Percentiles rank a stretch among this genome's conserved stretches.
Evolutionary conservation across 2,113 vertebrate genomes (phyloP).

Genomic region (Pica pica): DNA sequence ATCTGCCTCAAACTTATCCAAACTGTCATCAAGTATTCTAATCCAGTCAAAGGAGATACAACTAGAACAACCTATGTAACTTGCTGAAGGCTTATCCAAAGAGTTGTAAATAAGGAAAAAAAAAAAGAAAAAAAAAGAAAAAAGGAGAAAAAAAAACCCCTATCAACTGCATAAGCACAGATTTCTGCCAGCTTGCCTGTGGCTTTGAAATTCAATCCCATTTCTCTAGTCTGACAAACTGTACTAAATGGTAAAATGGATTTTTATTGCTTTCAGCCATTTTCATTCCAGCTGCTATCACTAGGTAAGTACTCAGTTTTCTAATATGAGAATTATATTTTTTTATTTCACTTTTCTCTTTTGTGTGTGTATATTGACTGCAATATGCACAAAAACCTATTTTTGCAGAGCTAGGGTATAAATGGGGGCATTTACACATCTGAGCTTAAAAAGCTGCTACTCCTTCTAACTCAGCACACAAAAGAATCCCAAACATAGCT

Average conservation of each 20-base stretch:
- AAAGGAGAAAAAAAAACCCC: fast-evolving
- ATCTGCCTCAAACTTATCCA: slow-evolving; percentile 90
- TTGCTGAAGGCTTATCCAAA: slow-evolving; percentile 83
- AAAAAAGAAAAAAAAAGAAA: neutral
- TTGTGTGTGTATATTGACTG: slow-evolving; percentile 1
- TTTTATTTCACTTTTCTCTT: slow-evolving; percentile 20
- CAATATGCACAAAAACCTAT: neutral
- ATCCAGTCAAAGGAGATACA: slow-evolving; percentile 85
- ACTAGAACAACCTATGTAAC: slow-evolving; percentile 82
- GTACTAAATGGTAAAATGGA: slow-evolving; percentile 77
- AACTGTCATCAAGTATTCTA: slow-evolving; percentile 91
- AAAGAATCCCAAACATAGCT: slow-evolving; percentile 4
- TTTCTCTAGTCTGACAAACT: slow-evolving; percentile 80
- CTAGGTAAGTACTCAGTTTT: slow-evolving; percentile 53
- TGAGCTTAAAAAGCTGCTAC: slow-evolving; percentile 27
- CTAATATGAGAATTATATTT: slow-evolving; percentile 45
- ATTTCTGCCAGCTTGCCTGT: slow-evolving; percentile 76
- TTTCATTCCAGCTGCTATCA: slow-evolving; percentile 71
- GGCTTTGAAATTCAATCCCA: slow-evolving; percentile 79
- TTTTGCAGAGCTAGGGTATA: slow-evolving; percentile 2
- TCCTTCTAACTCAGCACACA: slow-evolving; percentile 4
- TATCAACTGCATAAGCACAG: slow-evolving; percentile 73
- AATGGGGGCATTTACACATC: slow-evolving; percentile 32
- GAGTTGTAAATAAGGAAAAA: slow-evolving; percentile 75
- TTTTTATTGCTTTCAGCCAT: slow-evolving; percentile 74